phyloP scores from a whole-genome alignment of 2,888 invertebrate species.

The Drosophila paranaensis region DNA sequence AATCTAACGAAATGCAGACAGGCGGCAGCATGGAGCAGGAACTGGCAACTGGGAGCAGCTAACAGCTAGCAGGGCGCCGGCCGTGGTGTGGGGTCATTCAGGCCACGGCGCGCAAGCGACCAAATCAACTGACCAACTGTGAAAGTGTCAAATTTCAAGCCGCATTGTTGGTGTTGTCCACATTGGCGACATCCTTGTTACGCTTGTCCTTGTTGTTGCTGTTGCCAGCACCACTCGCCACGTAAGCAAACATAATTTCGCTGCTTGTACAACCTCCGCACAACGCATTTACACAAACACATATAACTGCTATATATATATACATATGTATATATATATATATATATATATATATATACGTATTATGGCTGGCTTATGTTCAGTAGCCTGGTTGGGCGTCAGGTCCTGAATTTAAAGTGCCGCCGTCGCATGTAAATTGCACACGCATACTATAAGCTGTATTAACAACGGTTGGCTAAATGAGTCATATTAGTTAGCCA shows the following conservation, averaged over 20 bases:
- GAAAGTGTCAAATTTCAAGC: conserved; percentile 78
- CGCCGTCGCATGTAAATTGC: conserved; percentile 23
- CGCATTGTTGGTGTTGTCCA: conserved; percentile 71
- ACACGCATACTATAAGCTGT: conserved; percentile 11
- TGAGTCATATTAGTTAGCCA: not conserved
- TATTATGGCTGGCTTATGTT: conserved; percentile 12
- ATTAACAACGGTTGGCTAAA: conserved; percentile 24
- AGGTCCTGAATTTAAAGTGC: conserved; percentile 50
- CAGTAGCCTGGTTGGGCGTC: conserved; percentile 34
- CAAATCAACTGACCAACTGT: conserved; percentile 79
- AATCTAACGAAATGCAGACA: conserved; percentile 79
- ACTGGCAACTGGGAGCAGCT: not conserved
- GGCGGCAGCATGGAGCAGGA: conserved; percentile 26
- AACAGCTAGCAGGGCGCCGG: not conserved
- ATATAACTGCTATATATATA: too few species aligned
- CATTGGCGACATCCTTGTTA: conserved; percentile 54
- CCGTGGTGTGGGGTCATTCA: conserved; percentile 6
- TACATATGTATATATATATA: not conserved
- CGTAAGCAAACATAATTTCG: conserved; percentile 80
- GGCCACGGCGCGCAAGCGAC: conserved; percentile 58
- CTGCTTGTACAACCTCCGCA: conserved; percentile 46
- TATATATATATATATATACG: not conserved
- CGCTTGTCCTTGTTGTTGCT: conserved; percentile 45
- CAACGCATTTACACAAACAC: conserved; percentile 2
- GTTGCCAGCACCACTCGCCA: conserved; percentile 60